A percentile compares a stretch with the other conserved stretches of the same genome.
Conservation (phyloP, 1,140 invertebrate species). For the Eumaeus atala region DNA sequence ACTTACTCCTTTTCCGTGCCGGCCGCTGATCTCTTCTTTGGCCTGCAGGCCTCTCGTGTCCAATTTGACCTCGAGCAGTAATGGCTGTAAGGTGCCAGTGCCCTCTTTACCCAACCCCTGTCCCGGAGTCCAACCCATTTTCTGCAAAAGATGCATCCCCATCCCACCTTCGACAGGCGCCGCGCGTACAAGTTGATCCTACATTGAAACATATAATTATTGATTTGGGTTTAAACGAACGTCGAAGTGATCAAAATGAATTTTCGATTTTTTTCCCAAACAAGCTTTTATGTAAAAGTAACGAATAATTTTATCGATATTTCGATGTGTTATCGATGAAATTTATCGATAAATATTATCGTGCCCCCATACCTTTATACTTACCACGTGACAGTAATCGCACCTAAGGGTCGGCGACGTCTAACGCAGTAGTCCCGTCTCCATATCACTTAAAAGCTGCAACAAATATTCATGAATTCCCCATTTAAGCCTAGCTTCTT, state of each 20-base stretch:
- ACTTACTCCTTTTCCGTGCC: conserved; percentile 48
- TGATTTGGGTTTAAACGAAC: conserved; percentile 17
- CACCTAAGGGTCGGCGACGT: conserved; percentile 45
- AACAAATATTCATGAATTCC: conserved; percentile 73
- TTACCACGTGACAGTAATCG: conserved; percentile 15
- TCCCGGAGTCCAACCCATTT: conserved; percentile 98
- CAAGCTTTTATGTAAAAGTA: background rate
- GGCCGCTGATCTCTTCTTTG: conserved; percentile 77
- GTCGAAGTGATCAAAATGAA: conserved; percentile 6
- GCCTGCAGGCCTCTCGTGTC: conserved; percentile 91
- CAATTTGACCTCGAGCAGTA: conserved; percentile 93
- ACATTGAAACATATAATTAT: conserved; percentile 34
- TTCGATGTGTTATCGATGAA: too few species aligned
- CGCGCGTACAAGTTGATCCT: conserved; percentile 91
- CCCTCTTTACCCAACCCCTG: conserved; percentile 96
- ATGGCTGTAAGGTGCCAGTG: conserved; percentile 90
- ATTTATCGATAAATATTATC: conserved; percentile 1
- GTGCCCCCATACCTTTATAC: conserved; percentile 4
- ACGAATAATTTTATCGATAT: conserved; percentile 4
- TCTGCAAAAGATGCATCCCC: conserved; percentile 96
- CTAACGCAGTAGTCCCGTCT: conserved; percentile 49
- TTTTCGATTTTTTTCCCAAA: background rate
- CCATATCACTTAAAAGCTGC: conserved; percentile 67
- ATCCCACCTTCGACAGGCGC: conserved; percentile 92
- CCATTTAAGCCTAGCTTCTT: conserved; percentile 52